Evolutionary conservation across 2,888 invertebrate species (phyloP), one percentile per base, ranked within the genome.

Genomic region (Osmoderma eremita): DNA sequence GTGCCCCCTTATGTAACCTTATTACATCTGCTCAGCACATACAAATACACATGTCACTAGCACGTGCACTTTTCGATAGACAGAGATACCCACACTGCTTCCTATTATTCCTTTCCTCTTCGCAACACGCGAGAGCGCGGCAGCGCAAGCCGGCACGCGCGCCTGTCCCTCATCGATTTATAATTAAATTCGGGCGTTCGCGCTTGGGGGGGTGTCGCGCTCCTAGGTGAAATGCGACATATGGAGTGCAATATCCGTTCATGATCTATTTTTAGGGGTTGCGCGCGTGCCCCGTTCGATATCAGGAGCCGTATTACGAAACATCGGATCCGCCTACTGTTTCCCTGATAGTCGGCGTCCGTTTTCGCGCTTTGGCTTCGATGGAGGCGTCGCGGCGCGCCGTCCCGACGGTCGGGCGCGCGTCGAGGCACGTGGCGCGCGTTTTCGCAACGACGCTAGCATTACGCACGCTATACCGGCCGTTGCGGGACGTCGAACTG

Each of bases 191-290:
- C 65, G 54, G 53, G 17, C 15, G 17, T 30, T 45, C 58, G 65
- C 13, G 42, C 39, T 18, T 48, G 65, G 71, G 69, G 72, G 70
- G 74, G 74, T 45, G 67, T n/a, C 45, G 45, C 18, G 42, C 12
- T 56, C 42, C 42, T 17, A 30, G 38, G 56, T 41, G 56, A 18
- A 17, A 24, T 18, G 24, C 20, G 30, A 54, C 39, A 45, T 36
- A 42, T 51, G 71, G 70, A 68, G 72, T 74, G 69, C 67, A 53
- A 63, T 74, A 75, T 73, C 70, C 69, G 72, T 73, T 72, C 66
- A 69, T 75, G 75, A 77, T 78, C 78, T 79, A 79, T 78, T 79
- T 78, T 78, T 77, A 78, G 77, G 76, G 77, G 77, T 56, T 68
- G 71, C 71, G 74, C 74, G 69, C 74, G 74, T 75, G 76, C 74